phyloP scores from a whole-genome alignment of 2,113 vertebrate genomes.

The Anoura caudifer region DNA sequence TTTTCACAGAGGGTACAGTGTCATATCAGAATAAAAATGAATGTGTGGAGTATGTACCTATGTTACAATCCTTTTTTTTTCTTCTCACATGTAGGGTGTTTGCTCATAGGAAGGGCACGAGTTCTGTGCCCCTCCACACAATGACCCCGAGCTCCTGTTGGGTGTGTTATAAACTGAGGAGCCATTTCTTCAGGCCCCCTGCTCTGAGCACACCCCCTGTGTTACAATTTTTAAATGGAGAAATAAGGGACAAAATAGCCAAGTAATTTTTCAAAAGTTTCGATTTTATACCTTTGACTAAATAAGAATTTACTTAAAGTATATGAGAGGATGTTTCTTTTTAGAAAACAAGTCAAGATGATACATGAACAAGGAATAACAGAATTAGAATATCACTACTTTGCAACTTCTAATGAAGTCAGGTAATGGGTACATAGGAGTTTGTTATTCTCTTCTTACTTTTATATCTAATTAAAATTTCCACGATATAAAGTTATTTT shows the following conservation, averaged over 20 bases:
- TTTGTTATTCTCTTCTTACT: not conserved
- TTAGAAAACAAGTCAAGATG: not conserved
- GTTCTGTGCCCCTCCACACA: too few species aligned
- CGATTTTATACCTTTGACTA: not conserved
- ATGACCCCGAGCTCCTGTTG: too few species aligned
- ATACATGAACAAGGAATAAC: constrained; percentile 20
- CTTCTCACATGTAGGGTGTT: too few species aligned
- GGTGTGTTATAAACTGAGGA: too few species aligned
- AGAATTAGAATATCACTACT: not conserved
- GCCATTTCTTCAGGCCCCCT: too few species aligned
- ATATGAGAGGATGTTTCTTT: not conserved
- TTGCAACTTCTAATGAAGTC: not conserved
- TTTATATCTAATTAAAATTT: not conserved
- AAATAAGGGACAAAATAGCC: not conserved
- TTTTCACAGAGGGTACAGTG: not conserved
- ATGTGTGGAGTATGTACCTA: not conserved
- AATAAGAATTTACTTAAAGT: constrained; percentile 16
- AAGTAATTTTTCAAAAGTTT: constrained; percentile 1
- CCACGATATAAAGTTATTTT: not conserved
- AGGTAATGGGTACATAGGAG: not conserved
- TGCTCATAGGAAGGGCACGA: too few species aligned
- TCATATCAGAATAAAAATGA: not conserved
- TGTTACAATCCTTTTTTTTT: not conserved
- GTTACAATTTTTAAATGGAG: not conserved
- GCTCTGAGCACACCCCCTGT: not conserved